These are phyloP conservation scores for Coturnix japonica DNA, from an alignment of 2,113 vertebrate genomes.

Conservation along the genomic window DNA sequence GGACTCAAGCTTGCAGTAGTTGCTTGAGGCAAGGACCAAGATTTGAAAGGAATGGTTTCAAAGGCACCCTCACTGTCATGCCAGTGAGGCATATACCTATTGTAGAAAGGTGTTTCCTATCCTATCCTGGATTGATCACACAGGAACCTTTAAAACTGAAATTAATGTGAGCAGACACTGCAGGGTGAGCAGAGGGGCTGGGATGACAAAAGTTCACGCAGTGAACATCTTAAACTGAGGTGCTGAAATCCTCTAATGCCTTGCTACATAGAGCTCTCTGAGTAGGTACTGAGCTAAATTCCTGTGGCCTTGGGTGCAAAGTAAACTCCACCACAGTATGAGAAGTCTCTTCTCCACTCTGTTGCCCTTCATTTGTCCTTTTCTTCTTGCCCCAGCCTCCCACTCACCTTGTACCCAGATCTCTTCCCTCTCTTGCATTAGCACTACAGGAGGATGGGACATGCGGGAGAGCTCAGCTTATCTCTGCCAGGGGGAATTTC, in stretches of 20 bases:
- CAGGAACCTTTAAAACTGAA: not conserved
- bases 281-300: not conserved
- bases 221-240: not conserved
- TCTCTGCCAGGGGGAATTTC: slow-evolving; percentile 38
- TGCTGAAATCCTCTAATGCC: not conserved
- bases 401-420: not conserved
- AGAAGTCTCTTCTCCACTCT: not conserved
- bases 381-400: not conserved
- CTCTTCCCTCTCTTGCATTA: not conserved
- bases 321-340: not conserved
- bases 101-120: not conserved
- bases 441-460: not conserved
- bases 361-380: not conserved
- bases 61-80: rapidly evolving
- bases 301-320: not conserved
- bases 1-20: not conserved
- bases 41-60: not conserved
- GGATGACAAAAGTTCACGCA: not conserved
- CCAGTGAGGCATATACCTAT: not conserved
- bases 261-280: not conserved
- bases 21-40: not conserved
- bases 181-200: not conserved
- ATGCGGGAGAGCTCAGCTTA: not conserved
- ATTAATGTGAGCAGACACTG: not conserved
- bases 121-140: not conserved